phyloP scores from a whole-genome alignment of 1,140 invertebrate species.

The Aradophagus sp. region DNA sequence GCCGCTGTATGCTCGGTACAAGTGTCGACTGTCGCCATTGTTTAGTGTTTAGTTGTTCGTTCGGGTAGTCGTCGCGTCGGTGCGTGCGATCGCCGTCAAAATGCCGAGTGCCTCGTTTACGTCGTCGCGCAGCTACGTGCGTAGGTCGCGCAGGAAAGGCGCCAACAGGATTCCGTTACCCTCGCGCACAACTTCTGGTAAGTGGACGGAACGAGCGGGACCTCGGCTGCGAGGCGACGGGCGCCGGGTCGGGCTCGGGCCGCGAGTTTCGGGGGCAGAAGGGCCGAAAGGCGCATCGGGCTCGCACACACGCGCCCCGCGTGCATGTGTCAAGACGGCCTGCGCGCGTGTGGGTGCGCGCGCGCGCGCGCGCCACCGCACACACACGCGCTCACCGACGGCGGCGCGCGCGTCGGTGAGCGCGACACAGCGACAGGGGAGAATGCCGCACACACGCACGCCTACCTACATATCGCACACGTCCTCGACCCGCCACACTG shows the following conservation, averaged over 20 bases:
- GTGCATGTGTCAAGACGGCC: no score
- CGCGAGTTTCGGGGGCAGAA: no score
- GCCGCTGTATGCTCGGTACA: slow-evolving; percentile 69
- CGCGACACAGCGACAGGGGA: no score
- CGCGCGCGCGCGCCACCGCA: slow-evolving; percentile 13
- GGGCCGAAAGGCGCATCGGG: no score
- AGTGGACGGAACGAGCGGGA: slow-evolving; percentile 70
- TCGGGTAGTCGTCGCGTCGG: slow-evolving; percentile 41
- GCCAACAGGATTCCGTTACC: slow-evolving; percentile 87
- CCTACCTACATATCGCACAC: slow-evolving; percentile 44
- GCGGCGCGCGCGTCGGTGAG: no score
- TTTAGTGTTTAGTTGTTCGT: slow-evolving; percentile 69
- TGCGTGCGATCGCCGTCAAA: slow-evolving; percentile 70
- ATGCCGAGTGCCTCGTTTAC: slow-evolving; percentile 94
- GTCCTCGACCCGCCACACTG: slow-evolving; percentile 52
- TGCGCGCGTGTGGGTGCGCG: slow-evolving; percentile 12
- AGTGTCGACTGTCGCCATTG: slow-evolving; percentile 73
- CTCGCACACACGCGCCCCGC: no score
- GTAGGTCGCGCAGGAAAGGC: slow-evolving; percentile 89
- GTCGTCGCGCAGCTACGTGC: slow-evolving; percentile 88
- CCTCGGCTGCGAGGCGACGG: neutral
- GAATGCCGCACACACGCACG: slow-evolving; percentile 36
- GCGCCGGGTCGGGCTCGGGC: neutral
- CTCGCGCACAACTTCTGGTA: slow-evolving; percentile 83
- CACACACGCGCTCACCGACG: slow-evolving; percentile 3